Conservation (phyloP, 2,113 vertebrate species). For the Corythaeola cristata region DNA sequence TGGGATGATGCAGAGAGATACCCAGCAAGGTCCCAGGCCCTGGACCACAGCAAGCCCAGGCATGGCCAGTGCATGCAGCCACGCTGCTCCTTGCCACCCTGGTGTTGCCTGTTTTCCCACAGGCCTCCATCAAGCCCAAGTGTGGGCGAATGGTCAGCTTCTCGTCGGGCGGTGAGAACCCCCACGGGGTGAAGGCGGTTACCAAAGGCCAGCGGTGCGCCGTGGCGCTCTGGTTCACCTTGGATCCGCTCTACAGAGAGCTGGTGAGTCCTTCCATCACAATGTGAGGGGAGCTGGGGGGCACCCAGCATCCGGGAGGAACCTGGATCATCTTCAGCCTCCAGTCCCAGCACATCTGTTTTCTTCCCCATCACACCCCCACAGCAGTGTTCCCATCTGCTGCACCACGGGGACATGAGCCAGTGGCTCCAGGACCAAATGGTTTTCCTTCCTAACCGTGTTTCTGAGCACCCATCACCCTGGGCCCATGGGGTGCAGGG, state of each 20-base stretch:
- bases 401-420: background rate
- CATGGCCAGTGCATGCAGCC: background rate
- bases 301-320: background rate
- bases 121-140: slow-evolving; percentile 93
- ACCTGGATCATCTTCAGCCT: background rate
- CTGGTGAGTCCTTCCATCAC: slow-evolving; percentile 74
- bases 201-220: slow-evolving; percentile 93
- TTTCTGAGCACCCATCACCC: background rate
- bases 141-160: slow-evolving; percentile 96
- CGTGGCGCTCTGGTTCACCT: slow-evolving; percentile 93
- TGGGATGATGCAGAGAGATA: background rate
- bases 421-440: background rate
- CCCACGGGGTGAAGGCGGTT: slow-evolving; percentile 92
- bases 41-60: background rate
- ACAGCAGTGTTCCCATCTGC: background rate
- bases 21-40: background rate
- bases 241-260: slow-evolving; percentile 93
- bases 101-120: background rate
- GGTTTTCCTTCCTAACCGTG: background rate
- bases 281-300: background rate
- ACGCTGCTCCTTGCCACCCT: background rate
- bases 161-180: slow-evolving; percentile 95
- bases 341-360: background rate
- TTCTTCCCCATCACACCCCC: too few relatives aligned
- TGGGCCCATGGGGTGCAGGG: background rate